Base-by-base conservation (phyloP, 2,797 vertebrate species). In the Darevskia nairensis region DNA sequence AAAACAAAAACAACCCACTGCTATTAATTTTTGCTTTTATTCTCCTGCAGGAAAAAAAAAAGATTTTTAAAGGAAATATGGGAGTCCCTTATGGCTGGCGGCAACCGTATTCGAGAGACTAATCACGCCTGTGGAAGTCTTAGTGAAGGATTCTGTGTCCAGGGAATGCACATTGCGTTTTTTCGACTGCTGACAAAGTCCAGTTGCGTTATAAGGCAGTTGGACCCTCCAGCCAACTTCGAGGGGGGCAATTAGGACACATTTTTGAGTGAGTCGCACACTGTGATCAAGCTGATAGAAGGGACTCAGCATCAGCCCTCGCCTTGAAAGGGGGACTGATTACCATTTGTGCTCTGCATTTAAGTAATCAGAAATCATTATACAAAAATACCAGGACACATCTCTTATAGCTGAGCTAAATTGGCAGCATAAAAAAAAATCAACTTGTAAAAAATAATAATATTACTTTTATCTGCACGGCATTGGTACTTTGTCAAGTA, bases 351-450 rank as follows among this genome's bases (percentile, higher is more conserved):
- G 94, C 94, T 95, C 93, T 95, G 95, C 95, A 95, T 95, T 96
- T 96, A 94, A 93, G 95, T 94, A 96, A 96, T 96, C 96, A 97
- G 95, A 96, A 96, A 94, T 95, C 94, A 96, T 97, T 96, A 95
- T 91, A 94, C 93, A 93, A 94, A 64, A 96, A 94, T 94, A 92
- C 91, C 94, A 85, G 92, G 95, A 96, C 93, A 95, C 95, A 96
- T 95, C 89, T 93, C 89, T 91, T 94, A 91, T 87, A 95, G 92
- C 94, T 92, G 91, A 92, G 90, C 86, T 92, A 92, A 96, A 94
- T 92, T 92, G 76, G 86, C n/a, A 86, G 82, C 89, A 88, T 81
- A 71, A 85, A 88, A 93, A 87, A 72, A 94, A 93, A 88, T 85
- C 91, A 91, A 83, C 86, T 88, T 66, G 81, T 91, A 95, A 92